Base-by-base conservation (phyloP, 2,888 invertebrate species). In the Rhyacophila evoluta region DNA sequence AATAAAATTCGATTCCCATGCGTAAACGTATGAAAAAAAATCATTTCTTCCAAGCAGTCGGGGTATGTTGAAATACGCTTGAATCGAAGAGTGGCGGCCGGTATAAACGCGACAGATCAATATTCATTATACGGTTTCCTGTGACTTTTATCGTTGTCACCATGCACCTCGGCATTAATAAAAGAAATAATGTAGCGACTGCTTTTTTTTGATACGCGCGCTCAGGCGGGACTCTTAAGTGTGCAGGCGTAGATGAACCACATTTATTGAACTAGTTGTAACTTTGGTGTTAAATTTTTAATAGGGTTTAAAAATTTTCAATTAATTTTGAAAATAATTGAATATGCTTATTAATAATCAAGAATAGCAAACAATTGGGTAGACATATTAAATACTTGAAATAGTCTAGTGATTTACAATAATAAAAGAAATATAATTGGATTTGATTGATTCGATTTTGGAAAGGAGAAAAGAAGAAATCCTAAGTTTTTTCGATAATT, bases 91-190 rank as follows among this genome's bases (percentile, higher is more conserved):
- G 55, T 25, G 19, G 55, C 10, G 19, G 55, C 10, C 19, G 10
- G 19, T 25, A 25, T 55, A 8, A 55, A 55, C 15, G 19, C 3
- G 55, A n/a, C 25, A 55, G 55, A 55, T 55, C 55, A 55, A 33
- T 33, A 33, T n/a, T n/a, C n/a, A 55, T 55, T 55, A 55, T 55
- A 55, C 55, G 19, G 55, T 19, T 55, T 55, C 55, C 55, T 55
- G 55, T 55, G 55, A 55, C 55, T 55, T 55, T 55, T 19, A 55
- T 55, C 5, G 55, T 55, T 55, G 15, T 55, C 19, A 10, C 55
- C 55, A 55, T 55, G 55, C 55, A 55, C 25, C 55, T 55, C 19
- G 8, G 25, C 55, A 55, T 25, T 55, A 55, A 55, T 55, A 55
- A 55, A 55, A 6, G 55, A 55, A 25, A 1, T 41, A 12, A 8